Percentiles rank a stretch among this genome's conserved stretches.
phyloP scores from a whole-genome alignment of 2,888 invertebrate genomes.

The Agrochola lychnidis region DNA sequence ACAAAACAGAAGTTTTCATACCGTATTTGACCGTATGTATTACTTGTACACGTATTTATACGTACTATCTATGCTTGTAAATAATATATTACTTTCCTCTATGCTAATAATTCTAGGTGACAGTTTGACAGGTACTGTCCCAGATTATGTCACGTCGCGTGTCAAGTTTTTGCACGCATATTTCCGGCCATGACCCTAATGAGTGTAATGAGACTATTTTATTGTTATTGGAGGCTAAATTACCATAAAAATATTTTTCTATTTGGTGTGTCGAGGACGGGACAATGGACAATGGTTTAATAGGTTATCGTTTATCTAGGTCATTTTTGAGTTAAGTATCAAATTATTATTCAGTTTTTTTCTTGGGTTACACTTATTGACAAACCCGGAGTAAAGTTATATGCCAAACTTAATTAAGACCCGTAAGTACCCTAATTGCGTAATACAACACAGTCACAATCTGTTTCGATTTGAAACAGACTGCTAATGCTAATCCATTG shows the following conservation, averaged over 20 bases:
- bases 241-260: constrained; percentile 33
- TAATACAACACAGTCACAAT: too few relatives aligned
- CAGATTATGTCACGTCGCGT: constrained; percentile 58
- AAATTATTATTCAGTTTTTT: not conserved
- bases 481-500: too few relatives aligned
- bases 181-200: constrained; percentile 74
- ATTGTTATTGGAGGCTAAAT: constrained; percentile 23
- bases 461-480: too few relatives aligned
- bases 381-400: not conserved
- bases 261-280: constrained; percentile 25
- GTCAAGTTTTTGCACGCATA: constrained; percentile 74
- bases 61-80: too few relatives aligned
- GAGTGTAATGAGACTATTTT: constrained; percentile 49
- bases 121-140: constrained; percentile 49
- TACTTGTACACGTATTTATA: too few relatives aligned
- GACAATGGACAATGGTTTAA: not conserved
- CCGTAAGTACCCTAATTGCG: too few relatives aligned
- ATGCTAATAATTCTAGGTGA: constrained; percentile 12
- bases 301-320: constrained; percentile 16
- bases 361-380: not conserved
- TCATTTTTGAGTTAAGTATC: not conserved
- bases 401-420: not conserved
- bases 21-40: not conserved
- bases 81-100: too few relatives aligned
- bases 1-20: constrained; percentile 14